Base-by-base conservation (phyloP, 1,140 invertebrate genomes). In the Zaprionus inermis region DNA sequence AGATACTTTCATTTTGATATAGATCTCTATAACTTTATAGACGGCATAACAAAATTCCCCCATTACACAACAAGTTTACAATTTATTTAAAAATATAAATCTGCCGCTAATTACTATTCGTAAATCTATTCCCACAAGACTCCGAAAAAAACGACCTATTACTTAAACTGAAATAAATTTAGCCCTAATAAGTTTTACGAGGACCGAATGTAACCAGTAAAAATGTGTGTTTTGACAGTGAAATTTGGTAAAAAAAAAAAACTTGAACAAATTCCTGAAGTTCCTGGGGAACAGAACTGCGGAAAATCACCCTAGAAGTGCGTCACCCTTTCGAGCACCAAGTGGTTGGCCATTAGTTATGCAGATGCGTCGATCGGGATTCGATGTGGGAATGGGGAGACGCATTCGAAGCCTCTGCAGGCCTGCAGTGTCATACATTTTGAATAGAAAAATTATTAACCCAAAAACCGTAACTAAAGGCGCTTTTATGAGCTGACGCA, bases 401-500 rank as follows among this genome's bases (percentile, higher is more conserved):
- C 18, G 3, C 24, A 28, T 28, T 1, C 20, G 46, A 30, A 7
- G 57, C n/a, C n/a, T n/a, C n/a, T n/a, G n/a, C n/a, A n/a, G n/a
- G n/a, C 44, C 67, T 79, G 81, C 70, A 79, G 66, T 70, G 71
- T 86, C 89, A 91, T 91, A 81, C 85, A 81, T 79, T 78, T 91
- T 91, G 90, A 91, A 91, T 91, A 90, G 90, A 90, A 90, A 80
- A 91, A 91, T 91, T 91, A 91, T 91, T 91, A 91, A 82, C 90
- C 90, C 90, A 91, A 85, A 91, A 90, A 91, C 90, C 90, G 83
- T 91, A 76, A 91, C 90, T 77, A 91, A 91, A 91, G 74, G 75
- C 55, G 81, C 86, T 81, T 91, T 90, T 91, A 90, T 91, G 90
- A 86, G 90, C 74, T 69, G 81, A 73, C 66, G 46, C 79, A 88